Evolutionary conservation across 1,140 invertebrate species (phyloP), one percentile per base, ranked within the genome.

Genomic region (Drosophila pandora): DNA sequence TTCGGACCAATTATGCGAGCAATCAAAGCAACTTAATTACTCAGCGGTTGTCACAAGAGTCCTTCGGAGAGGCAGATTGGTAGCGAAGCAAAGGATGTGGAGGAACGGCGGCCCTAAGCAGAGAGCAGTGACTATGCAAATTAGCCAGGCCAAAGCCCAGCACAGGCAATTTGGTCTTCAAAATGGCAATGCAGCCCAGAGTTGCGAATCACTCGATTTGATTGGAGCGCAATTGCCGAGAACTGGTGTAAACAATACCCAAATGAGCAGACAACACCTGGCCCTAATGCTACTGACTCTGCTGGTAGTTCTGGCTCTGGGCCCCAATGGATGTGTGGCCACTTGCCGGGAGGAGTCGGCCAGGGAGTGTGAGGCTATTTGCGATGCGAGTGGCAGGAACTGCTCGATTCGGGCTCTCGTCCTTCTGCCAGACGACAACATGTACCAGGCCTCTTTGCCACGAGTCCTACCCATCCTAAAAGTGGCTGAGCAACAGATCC

Each of bases 381-480:
- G 93, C 59, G 50, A 69, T 54, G 32, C 28, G 0, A 52, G n/a
- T 25, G 65, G 92, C 30, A 84, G 13, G 52, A 91, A 92, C 39
- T 94, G 93, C 61, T 91, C 92, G 10, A 92, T 94, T n/a, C 84
- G 93, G 21, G 94, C 93, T 1, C 92, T 94, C 3, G 91, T 94
- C 6, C 79, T 94, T 48, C 72, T 94, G 63, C 93, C 94, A 0
- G 92, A 92, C 32, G 93, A 93, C 62, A 93, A 92, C 0, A 85
- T 87, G 2, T 93, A 92, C 32, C 91, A 93, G 52, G 93, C 93
- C 0, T 93, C 93, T 3, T 76, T 94, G 68, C 71, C 91, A 13
- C 92, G 92, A 9, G 93, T 94, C 13, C 75, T 93, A 56, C 93
- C 94, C 10, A 93, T 94, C 0, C 74, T 95, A 0, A 93, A 95